Conservation (phyloP, 1,140 invertebrate species). For the Trialeurodes vaporariorum region DNA sequence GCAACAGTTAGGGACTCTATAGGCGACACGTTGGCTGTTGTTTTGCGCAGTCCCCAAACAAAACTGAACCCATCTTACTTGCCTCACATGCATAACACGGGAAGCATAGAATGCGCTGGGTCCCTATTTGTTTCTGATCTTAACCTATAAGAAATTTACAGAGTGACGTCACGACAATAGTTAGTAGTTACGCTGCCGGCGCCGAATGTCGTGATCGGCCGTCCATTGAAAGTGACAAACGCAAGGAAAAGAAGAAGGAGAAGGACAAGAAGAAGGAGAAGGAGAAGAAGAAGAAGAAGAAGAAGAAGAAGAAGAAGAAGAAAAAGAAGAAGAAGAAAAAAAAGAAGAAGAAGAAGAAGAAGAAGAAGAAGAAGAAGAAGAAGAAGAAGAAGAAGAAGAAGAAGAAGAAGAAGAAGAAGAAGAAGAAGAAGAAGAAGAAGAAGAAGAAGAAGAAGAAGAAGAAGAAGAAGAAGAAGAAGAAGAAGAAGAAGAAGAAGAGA, state of each 20-base stretch:
- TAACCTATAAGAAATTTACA: background rate
- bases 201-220: background rate
- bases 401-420: background rate
- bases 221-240: background rate
- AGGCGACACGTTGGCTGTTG: too few species aligned
- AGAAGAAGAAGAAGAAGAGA: slow-evolving; percentile 1
- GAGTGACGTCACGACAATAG: background rate
- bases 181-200: background rate
- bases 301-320: slow-evolving; percentile 6
- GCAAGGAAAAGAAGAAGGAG: too few species aligned
- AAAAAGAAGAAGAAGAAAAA: background rate
- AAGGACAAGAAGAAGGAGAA: background rate
- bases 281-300: background rate
- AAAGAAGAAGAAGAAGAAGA: slow-evolving; percentile 4
- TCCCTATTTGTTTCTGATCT: too few species aligned
- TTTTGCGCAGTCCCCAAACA: too few species aligned
- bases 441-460: slow-evolving; percentile 5
- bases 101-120: too few species aligned
- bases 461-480: background rate
- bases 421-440: slow-evolving; percentile 5
- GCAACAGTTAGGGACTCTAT: too few species aligned
- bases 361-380: background rate
- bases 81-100: too few species aligned
- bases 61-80: too few species aligned
- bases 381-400: background rate